phyloP scores from a whole-genome alignment of 37 sponge, comb jelly and placozoan species.

The Cladorhizidae sp. region DNA sequence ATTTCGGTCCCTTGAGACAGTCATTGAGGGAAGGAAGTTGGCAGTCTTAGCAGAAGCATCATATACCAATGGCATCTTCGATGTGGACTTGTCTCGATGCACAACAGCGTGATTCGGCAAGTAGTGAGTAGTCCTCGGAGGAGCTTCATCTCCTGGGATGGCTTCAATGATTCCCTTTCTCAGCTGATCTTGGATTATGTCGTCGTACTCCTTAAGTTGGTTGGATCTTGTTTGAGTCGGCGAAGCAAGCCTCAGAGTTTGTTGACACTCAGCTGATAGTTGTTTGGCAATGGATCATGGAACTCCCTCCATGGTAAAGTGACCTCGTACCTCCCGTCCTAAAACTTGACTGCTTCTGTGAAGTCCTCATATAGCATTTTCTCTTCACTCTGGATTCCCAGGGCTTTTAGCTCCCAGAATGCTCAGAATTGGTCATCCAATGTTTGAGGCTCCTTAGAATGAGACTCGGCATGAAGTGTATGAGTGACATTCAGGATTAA shows the following conservation, averaged over 20 bases:
- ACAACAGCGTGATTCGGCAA: slow-evolving; percentile 64
- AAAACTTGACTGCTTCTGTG: background rate
- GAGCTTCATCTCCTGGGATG: background rate
- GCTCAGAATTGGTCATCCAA: slow-evolving; percentile 8
- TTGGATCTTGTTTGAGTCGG: slow-evolving; percentile 47
- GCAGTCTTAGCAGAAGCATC: slow-evolving; percentile 50
- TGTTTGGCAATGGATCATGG: slow-evolving; percentile 39
- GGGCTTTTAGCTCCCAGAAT: slow-evolving; percentile 58
- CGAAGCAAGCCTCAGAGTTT: slow-evolving; percentile 33
- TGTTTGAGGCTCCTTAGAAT: background rate
- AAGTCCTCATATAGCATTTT: slow-evolving; percentile 33
- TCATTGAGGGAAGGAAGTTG: slow-evolving; percentile 44
- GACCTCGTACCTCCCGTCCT: slow-evolving; percentile 18
- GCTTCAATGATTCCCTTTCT: slow-evolving; percentile 50
- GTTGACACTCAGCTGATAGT: slow-evolving; percentile 41
- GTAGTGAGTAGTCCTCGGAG: slow-evolving; percentile 23
- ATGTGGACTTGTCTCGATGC: slow-evolving; percentile 48
- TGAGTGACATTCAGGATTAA: slow-evolving; percentile 26
- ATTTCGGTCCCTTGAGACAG: slow-evolving; percentile 53
- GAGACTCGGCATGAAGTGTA: slow-evolving; percentile 3
- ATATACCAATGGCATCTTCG: slow-evolving; percentile 43
- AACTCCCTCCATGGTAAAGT: slow-evolving; percentile 34
- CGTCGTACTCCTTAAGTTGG: slow-evolving; percentile 50
- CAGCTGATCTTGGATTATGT: slow-evolving; percentile 44
- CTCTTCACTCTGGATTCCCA: slow-evolving; percentile 26